Conservation (phyloP, 2,797 vertebrate genomes). For the Ctenochaetus hawaiiensis region DNA sequence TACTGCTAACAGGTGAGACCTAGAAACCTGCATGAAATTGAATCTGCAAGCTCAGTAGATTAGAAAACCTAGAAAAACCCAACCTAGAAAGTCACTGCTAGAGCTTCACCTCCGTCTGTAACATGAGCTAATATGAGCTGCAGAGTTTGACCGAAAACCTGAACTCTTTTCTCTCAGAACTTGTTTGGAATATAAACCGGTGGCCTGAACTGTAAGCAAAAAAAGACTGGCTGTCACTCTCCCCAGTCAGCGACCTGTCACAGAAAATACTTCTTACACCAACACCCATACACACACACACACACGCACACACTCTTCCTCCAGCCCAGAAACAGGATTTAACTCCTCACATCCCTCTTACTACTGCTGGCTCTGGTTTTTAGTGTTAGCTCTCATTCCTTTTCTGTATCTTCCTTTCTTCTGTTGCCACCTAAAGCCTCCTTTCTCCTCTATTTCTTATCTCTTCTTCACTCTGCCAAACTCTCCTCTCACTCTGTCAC, state of each 20-base stretch:
- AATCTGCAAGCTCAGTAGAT: conserved; percentile 40
- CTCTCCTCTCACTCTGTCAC: conserved; percentile 33
- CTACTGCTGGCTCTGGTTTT: conserved; percentile 17
- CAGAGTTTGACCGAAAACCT: conserved; percentile 47
- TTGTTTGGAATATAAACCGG: conserved; percentile 42
- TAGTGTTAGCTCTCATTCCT: conserved; percentile 34
- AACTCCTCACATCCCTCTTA: conserved; percentile 29
- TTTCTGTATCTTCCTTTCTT: conserved; percentile 41
- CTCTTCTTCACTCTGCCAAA: conserved; percentile 46
- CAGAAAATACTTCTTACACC: conserved; percentile 34
- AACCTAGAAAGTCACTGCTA: conserved; percentile 40
- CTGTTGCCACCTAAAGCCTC: conserved; percentile 33
- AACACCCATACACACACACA: conserved; percentile 5
- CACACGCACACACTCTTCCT: background rate
- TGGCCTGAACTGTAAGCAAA: conserved; percentile 49
- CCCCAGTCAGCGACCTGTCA: conserved; percentile 22
- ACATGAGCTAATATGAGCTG: conserved; percentile 37
- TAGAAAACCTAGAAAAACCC: conserved; percentile 35
- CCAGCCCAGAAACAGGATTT: conserved; percentile 33
- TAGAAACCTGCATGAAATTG: conserved; percentile 27
- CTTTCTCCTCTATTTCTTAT: conserved; percentile 51
- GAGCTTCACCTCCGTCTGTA: conserved; percentile 40
- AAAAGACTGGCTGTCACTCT: conserved; percentile 55
- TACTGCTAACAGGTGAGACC: conserved; percentile 28
- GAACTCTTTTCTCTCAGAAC: conserved; percentile 41